Percentiles rank a stretch among this genome's conserved stretches.
Evolutionary conservation across 2,888 invertebrate genomes (phyloP).

Genomic region (Netelia melanura): DNA sequence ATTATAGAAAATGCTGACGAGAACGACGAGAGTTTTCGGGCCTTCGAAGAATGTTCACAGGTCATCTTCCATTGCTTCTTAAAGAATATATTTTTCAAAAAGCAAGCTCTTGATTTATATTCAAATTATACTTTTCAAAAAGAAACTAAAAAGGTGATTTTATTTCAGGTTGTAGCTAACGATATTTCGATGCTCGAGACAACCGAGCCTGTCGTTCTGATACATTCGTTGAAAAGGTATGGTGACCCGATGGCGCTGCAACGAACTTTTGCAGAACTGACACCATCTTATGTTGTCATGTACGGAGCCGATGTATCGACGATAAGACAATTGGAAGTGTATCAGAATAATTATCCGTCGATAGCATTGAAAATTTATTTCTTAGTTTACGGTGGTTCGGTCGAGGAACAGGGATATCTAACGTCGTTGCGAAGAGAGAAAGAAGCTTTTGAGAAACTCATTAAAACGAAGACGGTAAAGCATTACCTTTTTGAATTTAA

Average conservation of each 20-base stretch:
- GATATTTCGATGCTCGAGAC: constrained; percentile 88
- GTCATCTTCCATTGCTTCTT: constrained; percentile 51
- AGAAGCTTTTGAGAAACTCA: constrained; percentile 96
- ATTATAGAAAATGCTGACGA: constrained; percentile 62
- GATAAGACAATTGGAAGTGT: constrained; percentile 95
- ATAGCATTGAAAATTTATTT: constrained; percentile 92
- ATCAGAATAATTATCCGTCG: constrained; percentile 85
- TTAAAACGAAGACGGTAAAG: constrained; percentile 95
- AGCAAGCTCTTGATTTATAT: constrained; percentile 42
- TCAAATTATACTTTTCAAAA: constrained; percentile 8
- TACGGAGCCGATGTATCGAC: constrained; percentile 96
- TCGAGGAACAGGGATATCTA: constrained; percentile 98
- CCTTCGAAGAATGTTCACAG: constrained; percentile 81
- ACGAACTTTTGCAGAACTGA: constrained; percentile 88
- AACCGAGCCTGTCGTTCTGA: constrained; percentile 89
- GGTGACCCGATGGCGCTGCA: constrained; percentile 91
- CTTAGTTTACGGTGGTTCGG: constrained; percentile 95
- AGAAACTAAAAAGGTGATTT: constrained; percentile 43
- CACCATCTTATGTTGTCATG: constrained; percentile 94
- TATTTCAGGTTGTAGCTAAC: constrained; percentile 87
- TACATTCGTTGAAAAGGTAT: constrained; percentile 92
- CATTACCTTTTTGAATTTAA: constrained; percentile 28
- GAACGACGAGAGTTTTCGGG: constrained; percentile 68
- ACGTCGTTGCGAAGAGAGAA: constrained; percentile 96
- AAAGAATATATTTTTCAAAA: constrained; percentile 58